These are phyloP conservation scores for Eulemur macaco DNA, from an alignment of 2,113 vertebrate genomes.

Conservation along the genomic window DNA sequence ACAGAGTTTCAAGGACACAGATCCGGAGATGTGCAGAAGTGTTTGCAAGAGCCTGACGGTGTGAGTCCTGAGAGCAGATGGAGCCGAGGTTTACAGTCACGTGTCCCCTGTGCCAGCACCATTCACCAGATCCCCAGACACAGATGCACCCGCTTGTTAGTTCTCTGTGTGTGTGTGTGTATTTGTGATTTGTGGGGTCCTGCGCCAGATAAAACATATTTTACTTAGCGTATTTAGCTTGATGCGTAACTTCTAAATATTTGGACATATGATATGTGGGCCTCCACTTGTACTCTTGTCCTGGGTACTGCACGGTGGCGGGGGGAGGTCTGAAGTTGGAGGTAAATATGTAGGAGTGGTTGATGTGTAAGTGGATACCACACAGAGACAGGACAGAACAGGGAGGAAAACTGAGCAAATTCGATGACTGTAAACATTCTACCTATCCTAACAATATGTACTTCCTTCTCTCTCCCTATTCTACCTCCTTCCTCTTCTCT, in stretches of 20 bases:
- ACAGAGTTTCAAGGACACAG: neutral
- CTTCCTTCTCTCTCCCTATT: neutral
- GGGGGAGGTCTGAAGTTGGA: neutral
- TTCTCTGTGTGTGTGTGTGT: too few species aligned
- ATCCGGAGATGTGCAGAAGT: neutral
- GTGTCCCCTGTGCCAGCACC: neutral
- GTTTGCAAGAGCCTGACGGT: too few species aligned
- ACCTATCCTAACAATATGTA: too few species aligned
- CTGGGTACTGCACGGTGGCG: fast-evolving
- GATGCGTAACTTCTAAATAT: neutral
- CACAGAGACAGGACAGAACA: neutral
- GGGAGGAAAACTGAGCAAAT: neutral
- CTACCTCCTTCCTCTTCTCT: neutral
- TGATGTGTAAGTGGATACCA: neutral
- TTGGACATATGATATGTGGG: fast-evolving
- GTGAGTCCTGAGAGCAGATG: fast-evolving
- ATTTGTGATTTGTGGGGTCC: neutral
- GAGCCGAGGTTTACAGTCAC: fast-evolving
- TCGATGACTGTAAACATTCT: fast-evolving
- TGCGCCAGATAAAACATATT: neutral
- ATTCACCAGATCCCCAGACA: neutral
- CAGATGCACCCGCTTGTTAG: fast-evolving
- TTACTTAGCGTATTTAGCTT: neutral
- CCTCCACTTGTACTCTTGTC: neutral
- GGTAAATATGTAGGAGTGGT: neutral